Conservation (phyloP, 2,113 vertebrate genomes). For the Prunella himalayana region DNA sequence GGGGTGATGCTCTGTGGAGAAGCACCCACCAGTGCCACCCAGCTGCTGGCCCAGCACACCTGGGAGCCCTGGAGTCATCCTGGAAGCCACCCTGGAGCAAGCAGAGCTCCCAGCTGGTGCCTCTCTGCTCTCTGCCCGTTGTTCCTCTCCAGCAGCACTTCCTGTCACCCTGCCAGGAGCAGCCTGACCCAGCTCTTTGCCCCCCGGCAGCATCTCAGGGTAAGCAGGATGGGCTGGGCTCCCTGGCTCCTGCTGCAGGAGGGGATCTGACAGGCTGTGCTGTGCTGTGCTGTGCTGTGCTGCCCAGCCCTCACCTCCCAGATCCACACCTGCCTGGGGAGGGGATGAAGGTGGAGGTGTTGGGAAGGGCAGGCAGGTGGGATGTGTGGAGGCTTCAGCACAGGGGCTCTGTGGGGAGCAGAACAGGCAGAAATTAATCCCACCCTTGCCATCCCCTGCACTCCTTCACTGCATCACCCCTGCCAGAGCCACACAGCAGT, state of each 20-base stretch:
- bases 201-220: slow-evolving; percentile 5
- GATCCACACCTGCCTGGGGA: background rate
- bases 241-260: background rate
- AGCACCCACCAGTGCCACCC: background rate
- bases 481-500: accelerated
- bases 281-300: background rate
- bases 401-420: background rate
- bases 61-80: background rate
- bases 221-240: background rate
- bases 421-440: background rate
- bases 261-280: background rate
- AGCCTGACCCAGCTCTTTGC: accelerated
- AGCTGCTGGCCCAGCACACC: background rate
- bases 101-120: background rate
- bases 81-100: background rate
- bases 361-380: background rate
- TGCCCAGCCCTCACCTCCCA: background rate
- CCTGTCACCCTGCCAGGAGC: background rate
- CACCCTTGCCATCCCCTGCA: background rate
- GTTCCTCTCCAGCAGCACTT: background rate
- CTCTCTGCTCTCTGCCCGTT: background rate
- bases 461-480: background rate
- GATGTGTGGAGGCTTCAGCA: background rate
- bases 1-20: background rate
- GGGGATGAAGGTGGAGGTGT: background rate